Conservation (phyloP, 2,888 invertebrate species). For the Nemotelus pantherinus region DNA sequence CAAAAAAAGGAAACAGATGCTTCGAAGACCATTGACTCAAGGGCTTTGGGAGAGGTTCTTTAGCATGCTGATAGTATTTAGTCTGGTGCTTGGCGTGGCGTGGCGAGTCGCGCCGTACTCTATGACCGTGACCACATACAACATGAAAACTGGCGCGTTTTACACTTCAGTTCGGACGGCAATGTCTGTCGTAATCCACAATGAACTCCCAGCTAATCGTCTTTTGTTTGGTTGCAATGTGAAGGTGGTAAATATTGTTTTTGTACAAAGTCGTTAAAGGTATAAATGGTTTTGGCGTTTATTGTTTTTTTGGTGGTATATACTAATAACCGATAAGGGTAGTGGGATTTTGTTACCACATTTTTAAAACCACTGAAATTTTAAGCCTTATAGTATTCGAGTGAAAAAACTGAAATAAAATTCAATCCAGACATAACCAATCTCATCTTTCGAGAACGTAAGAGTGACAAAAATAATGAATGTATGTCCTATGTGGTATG, state of each 20-base stretch:
- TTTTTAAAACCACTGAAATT: too few relatives aligned
- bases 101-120: not conserved
- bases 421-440: too few relatives aligned
- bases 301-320: too few relatives aligned
- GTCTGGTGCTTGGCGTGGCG: not conserved
- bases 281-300: too few relatives aligned
- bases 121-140: constrained; percentile 13
- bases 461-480: too few relatives aligned
- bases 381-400: too few relatives aligned
- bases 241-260: not conserved
- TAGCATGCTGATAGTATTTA: not conserved
- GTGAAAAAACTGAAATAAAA: too few relatives aligned
- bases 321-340: too few relatives aligned
- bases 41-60: not conserved
- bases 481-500: too few relatives aligned
- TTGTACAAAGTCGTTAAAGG: not conserved
- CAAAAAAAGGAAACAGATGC: constrained; percentile 22
- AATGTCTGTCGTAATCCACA: not conserved
- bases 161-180: too few relatives aligned
- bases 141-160: not conserved
- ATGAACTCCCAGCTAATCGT: not conserved
- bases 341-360: too few relatives aligned
- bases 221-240: not conserved
- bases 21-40: constrained; percentile 29
- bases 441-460: too few relatives aligned